These are phyloP conservation scores for Heliconius cydno DNA, from an alignment of 2,888 invertebrate genomes.

Conservation along the genomic window DNA sequence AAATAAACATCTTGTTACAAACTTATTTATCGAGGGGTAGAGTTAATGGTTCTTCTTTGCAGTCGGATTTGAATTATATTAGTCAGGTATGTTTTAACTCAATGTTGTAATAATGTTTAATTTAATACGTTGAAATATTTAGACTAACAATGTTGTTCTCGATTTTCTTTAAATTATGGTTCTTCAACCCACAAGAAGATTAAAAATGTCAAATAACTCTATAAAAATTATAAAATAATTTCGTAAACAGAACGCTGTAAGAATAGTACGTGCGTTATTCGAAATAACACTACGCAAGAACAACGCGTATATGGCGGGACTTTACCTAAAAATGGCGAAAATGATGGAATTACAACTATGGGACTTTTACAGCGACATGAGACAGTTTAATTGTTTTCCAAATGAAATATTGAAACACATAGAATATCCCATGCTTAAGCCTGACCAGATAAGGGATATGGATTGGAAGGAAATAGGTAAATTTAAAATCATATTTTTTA, in stretches of 20 bases:
- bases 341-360: slow-evolving; percentile 97
- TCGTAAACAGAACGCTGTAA: slow-evolving; percentile 90
- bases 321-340: slow-evolving; percentile 94
- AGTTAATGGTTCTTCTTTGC: slow-evolving; percentile 92
- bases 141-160: too few species aligned
- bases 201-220: background rate
- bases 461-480: slow-evolving; percentile 92
- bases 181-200: too few species aligned
- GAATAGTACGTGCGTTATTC: slow-evolving; percentile 96
- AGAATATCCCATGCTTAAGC: slow-evolving; percentile 88
- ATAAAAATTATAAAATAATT: background rate
- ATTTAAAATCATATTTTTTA: slow-evolving; percentile 75
- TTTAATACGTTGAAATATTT: background rate
- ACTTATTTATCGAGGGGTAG: slow-evolving; percentile 92
- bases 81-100: slow-evolving; percentile 85
- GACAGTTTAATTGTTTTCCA: slow-evolving; percentile 92
- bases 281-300: slow-evolving; percentile 95
- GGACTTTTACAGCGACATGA: slow-evolving; percentile 92
- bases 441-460: slow-evolving; percentile 93
- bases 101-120: background rate
- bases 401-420: slow-evolving; percentile 91
- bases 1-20: slow-evolving; percentile 97
- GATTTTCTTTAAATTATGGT: too few species aligned
- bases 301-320: slow-evolving; percentile 93
- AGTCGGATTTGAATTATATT: slow-evolving; percentile 94